Evolutionary conservation across 2,888 invertebrate genomes (phyloP).

Genomic region (Pachycephus smyrnensis): DNA sequence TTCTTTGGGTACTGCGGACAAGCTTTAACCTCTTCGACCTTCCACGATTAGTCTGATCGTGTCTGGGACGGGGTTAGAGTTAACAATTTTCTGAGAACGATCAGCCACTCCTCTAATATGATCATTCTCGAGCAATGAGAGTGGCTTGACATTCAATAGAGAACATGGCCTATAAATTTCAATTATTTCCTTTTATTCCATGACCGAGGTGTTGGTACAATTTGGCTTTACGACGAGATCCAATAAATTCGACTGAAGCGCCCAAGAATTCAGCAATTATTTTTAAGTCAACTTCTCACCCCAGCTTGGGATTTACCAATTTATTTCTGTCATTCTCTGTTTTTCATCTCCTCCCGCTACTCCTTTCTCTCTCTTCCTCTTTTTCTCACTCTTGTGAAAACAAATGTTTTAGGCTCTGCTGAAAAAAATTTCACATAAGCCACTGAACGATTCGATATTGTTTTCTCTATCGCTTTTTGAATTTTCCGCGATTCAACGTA

Average conservation of each 20-base stretch:
- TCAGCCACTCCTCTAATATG: not conserved
- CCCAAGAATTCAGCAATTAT: not conserved
- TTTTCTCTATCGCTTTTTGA: not conserved
- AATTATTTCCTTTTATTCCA: not conserved
- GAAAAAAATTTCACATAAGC: not conserved
- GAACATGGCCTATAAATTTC: not conserved
- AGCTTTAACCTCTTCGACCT: not conserved
- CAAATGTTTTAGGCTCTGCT: not conserved
- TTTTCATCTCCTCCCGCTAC: too few relatives aligned
- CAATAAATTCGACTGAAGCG: not conserved
- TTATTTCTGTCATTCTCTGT: not conserved
- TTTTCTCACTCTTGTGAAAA: not conserved
- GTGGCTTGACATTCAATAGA: not conserved
- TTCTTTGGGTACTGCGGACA: too few relatives aligned
- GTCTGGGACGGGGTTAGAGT: not conserved
- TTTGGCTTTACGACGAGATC: not conserved
- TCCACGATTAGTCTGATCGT: not conserved
- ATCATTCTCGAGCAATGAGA: not conserved
- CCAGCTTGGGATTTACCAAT: not conserved
- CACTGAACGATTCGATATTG: not conserved
- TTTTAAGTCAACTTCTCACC: not conserved
- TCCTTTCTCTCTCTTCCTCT: too few relatives aligned
- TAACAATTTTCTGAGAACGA: not conserved
- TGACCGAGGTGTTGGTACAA: not conserved
- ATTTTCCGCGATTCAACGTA: not conserved